Evolutionary conservation across 2,113 vertebrate species (phyloP).

Genomic region (Pogonocichla stellata): DNA sequence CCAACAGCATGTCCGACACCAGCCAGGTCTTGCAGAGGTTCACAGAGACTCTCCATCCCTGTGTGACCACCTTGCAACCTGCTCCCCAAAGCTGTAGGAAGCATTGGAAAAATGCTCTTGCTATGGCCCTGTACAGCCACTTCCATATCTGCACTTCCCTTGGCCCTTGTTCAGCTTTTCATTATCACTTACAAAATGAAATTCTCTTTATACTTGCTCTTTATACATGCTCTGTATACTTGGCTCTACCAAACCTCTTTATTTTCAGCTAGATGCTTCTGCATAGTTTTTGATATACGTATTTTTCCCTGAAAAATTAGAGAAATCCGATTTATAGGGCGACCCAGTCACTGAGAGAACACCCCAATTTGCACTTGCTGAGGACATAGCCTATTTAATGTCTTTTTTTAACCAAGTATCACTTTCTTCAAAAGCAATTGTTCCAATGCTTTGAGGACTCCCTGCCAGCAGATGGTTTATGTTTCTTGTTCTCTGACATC

Average conservation of each 20-base stretch:
- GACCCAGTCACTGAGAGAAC: not conserved
- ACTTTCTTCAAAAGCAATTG: not conserved
- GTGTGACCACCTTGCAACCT: not conserved
- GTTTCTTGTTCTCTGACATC: not conserved
- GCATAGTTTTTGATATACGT: not conserved
- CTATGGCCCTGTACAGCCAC: not conserved
- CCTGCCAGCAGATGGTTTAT: not conserved
- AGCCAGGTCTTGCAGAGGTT: rapidly evolving
- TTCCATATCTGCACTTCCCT: not conserved
- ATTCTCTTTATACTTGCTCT: not conserved
- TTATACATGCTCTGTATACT: not conserved
- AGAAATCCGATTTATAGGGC: not conserved
- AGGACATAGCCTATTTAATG: not conserved
- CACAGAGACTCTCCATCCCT: not conserved
- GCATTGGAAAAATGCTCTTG: not conserved
- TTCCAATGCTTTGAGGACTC: not conserved
- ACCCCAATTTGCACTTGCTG: not conserved
- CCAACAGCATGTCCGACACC: not conserved
- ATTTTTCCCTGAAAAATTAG: not conserved
- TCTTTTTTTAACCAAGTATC: not conserved
- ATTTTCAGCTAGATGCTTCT: not conserved
- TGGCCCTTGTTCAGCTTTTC: not conserved
- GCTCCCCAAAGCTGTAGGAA: not conserved
- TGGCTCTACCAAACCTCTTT: not conserved
- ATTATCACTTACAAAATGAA: not conserved